Evolutionary conservation across 2,888 invertebrate species (phyloP), one percentile per base, ranked within the genome.

Genomic region (Tetheella fluctuosa): DNA sequence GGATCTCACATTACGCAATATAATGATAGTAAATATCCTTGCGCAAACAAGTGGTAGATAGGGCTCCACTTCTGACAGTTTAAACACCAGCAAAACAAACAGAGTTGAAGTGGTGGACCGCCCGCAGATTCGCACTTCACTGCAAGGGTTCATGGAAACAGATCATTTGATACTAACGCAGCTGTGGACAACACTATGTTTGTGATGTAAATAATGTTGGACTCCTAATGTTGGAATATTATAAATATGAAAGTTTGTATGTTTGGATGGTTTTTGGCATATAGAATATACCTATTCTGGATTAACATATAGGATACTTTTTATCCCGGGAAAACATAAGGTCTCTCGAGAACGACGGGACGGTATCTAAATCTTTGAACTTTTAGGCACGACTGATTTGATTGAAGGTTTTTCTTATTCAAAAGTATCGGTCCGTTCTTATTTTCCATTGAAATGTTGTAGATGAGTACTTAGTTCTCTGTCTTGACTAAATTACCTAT

Each of bases 1-100:
- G 34, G 20, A 34, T 30, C 55, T 55, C 34, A 55, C 55, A 55
- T 55, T 55, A 55, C 20, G 55, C 55, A 55, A 55, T 20, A 55
- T 55, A 37, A 34, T 17, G 20, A 17, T 20, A 34, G 34, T 34
- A 5, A 55, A 34, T 30, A 55, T 34, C 20, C 10, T 48, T 55
- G 55, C 15, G 55, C 55, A 55, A 55, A 55, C 52, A 63, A 70
- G 72, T 64, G 67, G 71, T 25, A 23, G 53, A 66, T 64, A 72
- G 77, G 71, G 73, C 72, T 74, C 77, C 70, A 74, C 57, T 48
- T 55, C 58, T 58, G 61, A 52, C 59, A 67, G 75, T 71, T 81
- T 77, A 85, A 86, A 86, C 82, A 88, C 81, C 72, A 80, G 78
- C 81, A 86, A 87, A 86, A 85, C 83, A 89, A 89, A 89, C 84